Percentiles rank a stretch among this genome's conserved stretches.
These are phyloP conservation scores for Rhinopomastus cyanomelas DNA, from an alignment of 2,113 vertebrate genomes.

Conservation along the genomic window DNA sequence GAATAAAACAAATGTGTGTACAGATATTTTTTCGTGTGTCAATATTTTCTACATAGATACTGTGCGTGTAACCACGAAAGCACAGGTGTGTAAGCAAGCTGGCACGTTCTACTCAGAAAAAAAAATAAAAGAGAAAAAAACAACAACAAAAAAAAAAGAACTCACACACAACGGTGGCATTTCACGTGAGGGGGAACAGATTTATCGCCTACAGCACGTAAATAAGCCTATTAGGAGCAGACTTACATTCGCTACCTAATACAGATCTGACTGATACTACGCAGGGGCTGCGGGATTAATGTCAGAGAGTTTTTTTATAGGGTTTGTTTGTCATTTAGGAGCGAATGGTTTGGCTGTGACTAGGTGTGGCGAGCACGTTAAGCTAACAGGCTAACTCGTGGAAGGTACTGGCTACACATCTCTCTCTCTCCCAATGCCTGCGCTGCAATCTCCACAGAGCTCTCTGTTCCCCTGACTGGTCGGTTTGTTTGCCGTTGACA, in stretches of 20 bases:
- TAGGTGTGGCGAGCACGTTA: background rate
- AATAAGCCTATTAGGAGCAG: background rate
- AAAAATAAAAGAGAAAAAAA: background rate
- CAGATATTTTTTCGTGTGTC: slow-evolving; percentile 60
- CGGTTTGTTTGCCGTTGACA: slow-evolving; percentile 13
- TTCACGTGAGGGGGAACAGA: slow-evolving; percentile 41
- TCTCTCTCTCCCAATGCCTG: background rate
- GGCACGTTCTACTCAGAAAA: slow-evolving; percentile 45
- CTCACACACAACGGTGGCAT: slow-evolving; percentile 42
- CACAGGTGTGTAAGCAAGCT: slow-evolving; percentile 37
- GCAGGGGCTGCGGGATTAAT: background rate
- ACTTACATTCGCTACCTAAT: background rate
- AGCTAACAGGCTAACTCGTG: slow-evolving; percentile 28
- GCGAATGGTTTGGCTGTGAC: background rate
- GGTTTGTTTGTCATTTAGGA: background rate
- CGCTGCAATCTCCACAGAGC: background rate
- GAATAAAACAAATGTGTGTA: slow-evolving; percentile 67
- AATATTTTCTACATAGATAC: slow-evolving; percentile 59
- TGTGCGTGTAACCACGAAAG: slow-evolving; percentile 55
- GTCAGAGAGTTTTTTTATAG: background rate
- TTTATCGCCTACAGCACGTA: background rate
- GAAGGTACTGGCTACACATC: background rate
- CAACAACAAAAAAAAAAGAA: background rate
- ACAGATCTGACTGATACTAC: background rate
- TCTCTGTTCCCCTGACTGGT: background rate